Evolutionary conservation across 2,797 vertebrate species (phyloP), one percentile per base, ranked within the genome.

Genomic region (Tiaroga cobitis): DNA sequence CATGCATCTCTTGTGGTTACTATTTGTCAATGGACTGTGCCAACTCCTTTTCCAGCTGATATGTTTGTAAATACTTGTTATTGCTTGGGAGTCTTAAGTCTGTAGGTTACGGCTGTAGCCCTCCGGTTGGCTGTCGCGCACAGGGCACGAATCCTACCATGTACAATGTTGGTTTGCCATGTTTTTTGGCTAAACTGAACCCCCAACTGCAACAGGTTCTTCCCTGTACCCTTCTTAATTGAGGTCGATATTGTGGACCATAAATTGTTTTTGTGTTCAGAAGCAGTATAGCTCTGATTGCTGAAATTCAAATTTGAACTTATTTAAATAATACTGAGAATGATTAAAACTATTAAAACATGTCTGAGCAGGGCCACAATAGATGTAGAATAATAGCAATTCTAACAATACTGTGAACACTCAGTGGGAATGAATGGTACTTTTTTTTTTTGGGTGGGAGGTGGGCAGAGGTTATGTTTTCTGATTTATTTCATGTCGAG

Each of bases 21-120:
- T 87, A 90, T 91, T 89, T 90, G 90, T 91, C 91, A 89, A 73
- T 89, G 92, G 92, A 94, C 93, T 92, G 94, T 95, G 95, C 95
- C 95, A 95, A 95, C 92, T 92, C 89, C 90, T 88, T 82, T 24
- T 67, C 89, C 87, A 90, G 89, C 91, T 85, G 88, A 90, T 91
- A 89, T 93, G 89, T 94, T 93, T 94, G 92, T 95, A 94, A 87
- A 90, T 91, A 89, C 87, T 91, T 92, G 91, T 91, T 83, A 91
- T 90, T 41, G 87, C 91, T 93, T 93, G 87, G 87, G 91, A 94
- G 93, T 94, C 92, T 93, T 94, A 91, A 90, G 46, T 89, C 88
- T 86, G 87, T 92, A 88, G 90, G 87, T 82, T 89, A 65, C 85
- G 79, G 80, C 87, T 74, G 80, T 83, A 80, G 73, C 54, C 46